These are phyloP conservation scores for Charina bottae DNA, from an alignment of 2,113 vertebrate genomes.

Conservation along the genomic window DNA sequence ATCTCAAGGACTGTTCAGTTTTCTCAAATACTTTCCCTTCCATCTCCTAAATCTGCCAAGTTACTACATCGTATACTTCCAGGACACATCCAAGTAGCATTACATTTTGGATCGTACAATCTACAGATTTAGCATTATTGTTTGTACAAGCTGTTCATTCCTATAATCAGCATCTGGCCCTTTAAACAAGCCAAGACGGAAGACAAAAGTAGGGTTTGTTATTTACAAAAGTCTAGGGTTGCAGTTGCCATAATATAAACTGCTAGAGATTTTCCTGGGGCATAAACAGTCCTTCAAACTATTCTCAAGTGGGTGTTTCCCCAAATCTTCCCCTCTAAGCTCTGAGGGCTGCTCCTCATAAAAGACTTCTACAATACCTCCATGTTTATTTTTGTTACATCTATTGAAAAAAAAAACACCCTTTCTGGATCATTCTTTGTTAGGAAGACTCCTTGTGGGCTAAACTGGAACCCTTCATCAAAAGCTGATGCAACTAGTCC, in stretches of 20 bases:
- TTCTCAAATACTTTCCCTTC: background rate
- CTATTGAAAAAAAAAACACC: no score
- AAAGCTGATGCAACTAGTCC: background rate
- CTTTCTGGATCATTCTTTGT: background rate
- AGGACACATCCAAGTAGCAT: background rate
- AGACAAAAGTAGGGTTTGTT: background rate
- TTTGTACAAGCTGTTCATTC: background rate
- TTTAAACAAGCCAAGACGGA: slow-evolving; percentile 14
- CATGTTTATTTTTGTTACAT: background rate
- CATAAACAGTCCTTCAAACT: slow-evolving; percentile 1
- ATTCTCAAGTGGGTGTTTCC: background rate
- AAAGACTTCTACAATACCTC: background rate
- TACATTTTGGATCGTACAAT: background rate
- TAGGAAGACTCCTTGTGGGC: background rate
- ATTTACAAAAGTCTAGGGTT: slow-evolving; percentile 15
- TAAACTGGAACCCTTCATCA: background rate
- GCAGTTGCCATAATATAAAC: slow-evolving; percentile 22
- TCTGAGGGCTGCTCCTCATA: background rate
- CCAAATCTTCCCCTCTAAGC: background rate
- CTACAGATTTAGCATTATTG: background rate
- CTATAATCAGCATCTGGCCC: slow-evolving; percentile 1
- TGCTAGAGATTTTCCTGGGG: slow-evolving; percentile 4
- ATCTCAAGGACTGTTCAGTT: background rate
- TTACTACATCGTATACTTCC: background rate
- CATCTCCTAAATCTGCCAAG: background rate